Evolutionary conservation across 2,797 vertebrate species (phyloP), one percentile per base, ranked within the genome.

Genomic region (Dipus sagitta): DNA sequence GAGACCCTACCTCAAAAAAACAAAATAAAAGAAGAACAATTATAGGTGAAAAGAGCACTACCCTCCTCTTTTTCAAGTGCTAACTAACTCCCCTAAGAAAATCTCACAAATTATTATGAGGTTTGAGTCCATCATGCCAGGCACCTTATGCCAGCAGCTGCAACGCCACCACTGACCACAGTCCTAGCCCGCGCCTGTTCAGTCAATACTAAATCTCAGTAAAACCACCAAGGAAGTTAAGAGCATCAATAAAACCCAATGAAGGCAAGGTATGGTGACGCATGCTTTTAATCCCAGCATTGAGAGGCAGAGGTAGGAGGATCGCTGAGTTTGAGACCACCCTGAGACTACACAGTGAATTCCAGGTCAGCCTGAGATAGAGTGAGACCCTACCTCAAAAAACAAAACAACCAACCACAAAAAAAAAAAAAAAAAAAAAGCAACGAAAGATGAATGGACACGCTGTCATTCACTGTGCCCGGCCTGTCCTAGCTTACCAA

Each of bases 71-170:
- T 86, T 76, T 80, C 79, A 94, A 90, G 30, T 67, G 78, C 38
- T 94, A 90, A 86, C n/a, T 71, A 54, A 89, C 54, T 74, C 74
- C 84, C 60, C 72, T 67, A 95, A 93, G 71, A 88, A 91, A 76
- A 34, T 75, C 30, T 82, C 23, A 82, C 23, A 82, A 92, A 76
- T 81, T 80, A 58, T 72, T 88, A 80, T 67, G 78, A 84, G 65
- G 47, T 93, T 54, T 94, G 78, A 71, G 86, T 91, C 74, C 92
- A 86, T 74, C 58, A 92, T 26, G 15, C 32, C 34, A 67, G 65
- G 67, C 34, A 91, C 76, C 34, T n/a, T 18, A 75, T 18, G 64
- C 75, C 58, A 93, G 20, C 34, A 95, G 64, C 58, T 42, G 60
- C 58, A 58, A 64, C 20, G 90, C 23, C 42, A 8, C 52, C 2